A percentile compares a stretch with the other conserved stretches of the same genome.
Conservation (phyloP, 2,888 invertebrate genomes). For the Diaprepes abbreviatus region DNA sequence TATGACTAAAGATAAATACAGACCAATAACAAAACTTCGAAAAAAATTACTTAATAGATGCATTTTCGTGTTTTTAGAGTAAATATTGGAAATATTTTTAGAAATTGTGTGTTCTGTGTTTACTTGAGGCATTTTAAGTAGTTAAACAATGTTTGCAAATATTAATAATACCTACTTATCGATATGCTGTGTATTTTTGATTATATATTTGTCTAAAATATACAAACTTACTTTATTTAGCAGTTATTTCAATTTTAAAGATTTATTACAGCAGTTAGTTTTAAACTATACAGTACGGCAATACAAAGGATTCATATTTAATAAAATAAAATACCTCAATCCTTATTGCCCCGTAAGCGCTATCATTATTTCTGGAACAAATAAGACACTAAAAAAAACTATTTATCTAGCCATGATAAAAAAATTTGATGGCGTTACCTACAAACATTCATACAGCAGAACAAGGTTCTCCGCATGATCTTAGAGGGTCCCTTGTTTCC, state of each 20-base stretch:
- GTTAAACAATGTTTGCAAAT: slow-evolving; percentile 32
- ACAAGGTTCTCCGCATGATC: too few species aligned
- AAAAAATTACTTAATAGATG: background rate
- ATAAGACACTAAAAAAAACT: too few species aligned
- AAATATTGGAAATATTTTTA: slow-evolving; percentile 19
- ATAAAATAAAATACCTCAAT: too few species aligned
- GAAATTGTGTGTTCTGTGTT: slow-evolving; percentile 18
- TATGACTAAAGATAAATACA: slow-evolving; percentile 29
- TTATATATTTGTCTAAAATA: background rate
- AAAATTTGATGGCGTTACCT: too few species aligned
- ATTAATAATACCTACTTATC: slow-evolving; percentile 30
- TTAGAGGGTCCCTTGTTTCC: too few species aligned
- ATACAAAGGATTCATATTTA: too few species aligned
- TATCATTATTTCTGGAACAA: too few species aligned
- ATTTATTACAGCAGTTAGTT: too few species aligned
- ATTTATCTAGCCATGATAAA: too few species aligned
- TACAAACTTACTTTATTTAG: background rate
- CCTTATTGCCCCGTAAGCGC: too few species aligned
- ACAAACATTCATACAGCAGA: too few species aligned
- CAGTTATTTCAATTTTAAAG: background rate
- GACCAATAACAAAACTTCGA: slow-evolving; percentile 25
- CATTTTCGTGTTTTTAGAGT: slow-evolving; percentile 11
- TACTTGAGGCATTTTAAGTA: slow-evolving; percentile 6
- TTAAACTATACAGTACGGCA: too few species aligned
- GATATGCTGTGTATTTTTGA: background rate